phyloP scores from a whole-genome alignment of 1,140 invertebrate species.

The Venturia canescens region DNA sequence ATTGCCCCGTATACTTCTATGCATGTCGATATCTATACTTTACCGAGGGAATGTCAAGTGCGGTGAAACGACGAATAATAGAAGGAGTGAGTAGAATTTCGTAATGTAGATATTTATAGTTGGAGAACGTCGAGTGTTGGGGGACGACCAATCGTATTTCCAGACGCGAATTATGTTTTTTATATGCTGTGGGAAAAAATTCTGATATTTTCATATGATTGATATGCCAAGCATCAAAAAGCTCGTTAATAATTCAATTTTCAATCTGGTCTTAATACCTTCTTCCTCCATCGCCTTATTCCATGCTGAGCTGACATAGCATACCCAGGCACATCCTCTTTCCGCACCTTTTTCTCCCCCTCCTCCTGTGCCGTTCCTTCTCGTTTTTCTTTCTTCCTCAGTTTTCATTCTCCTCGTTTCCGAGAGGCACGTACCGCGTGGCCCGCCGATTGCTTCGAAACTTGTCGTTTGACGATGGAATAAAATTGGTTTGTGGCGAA shows the following conservation, averaged over 20 bases:
- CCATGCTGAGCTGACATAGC: conserved; percentile 15
- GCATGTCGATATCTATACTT: conserved; percentile 31
- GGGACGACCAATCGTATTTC: conserved; percentile 49
- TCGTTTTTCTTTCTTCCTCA: conserved; percentile 39
- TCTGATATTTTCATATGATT: conserved; percentile 66
- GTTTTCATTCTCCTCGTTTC: neutral
- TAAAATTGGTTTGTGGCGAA: conserved; percentile 35
- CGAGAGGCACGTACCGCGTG: neutral
- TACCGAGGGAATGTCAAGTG: neutral
- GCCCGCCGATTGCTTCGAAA: conserved; percentile 14
- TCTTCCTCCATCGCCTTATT: conserved; percentile 46
- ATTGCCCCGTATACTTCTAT: too few species aligned
- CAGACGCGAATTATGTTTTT: conserved; percentile 29
- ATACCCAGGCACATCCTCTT: neutral
- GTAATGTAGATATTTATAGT: conserved; percentile 44
- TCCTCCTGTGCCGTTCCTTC: conserved; percentile 34
- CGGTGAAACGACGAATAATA: conserved; percentile 32
- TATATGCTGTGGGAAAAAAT: conserved; percentile 54
- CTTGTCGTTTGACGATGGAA: conserved; percentile 10
- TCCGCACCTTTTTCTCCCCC: conserved; percentile 37
- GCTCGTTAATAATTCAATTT: conserved; percentile 68
- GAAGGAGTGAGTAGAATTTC: conserved; percentile 31
- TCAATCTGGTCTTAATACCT: conserved; percentile 66
- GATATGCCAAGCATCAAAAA: conserved; percentile 61
- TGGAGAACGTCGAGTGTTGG: neutral